Evolutionary conservation across 1,140 invertebrate genomes (phyloP), one percentile per base, ranked within the genome.

Genomic region (Pissodes strobi): DNA sequence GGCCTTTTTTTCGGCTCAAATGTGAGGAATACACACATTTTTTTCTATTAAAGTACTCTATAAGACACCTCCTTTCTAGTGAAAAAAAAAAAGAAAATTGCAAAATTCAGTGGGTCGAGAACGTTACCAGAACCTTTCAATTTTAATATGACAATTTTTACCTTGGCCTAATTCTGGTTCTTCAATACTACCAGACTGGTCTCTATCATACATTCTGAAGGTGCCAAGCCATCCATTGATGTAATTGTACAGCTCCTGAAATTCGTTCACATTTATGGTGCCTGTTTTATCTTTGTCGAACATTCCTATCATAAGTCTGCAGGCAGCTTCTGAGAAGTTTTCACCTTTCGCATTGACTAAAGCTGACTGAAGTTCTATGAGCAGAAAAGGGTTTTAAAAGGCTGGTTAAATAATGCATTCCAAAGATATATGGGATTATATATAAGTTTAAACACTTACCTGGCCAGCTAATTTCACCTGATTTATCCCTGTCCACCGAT

Each of bases 241-340:
- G 73, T 95, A 97, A 48, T 87, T 90, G 79, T 90, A 97, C 6
- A 97, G 79, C 69, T 90, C 88, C 72, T 91, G 88, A 77, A 96
- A 97, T 80, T 95, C 92, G 70, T 86, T 82, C 0, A 94, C 55
- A 77, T 93, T 90, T 69, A 97, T 94, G n/a, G 88, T 88, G n/a
- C 92, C 93, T 66, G 83, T 88, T 68, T 87, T 85, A 74, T 94
- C 90, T 69, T 85, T 85, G 76, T 95, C 93, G 84, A 95, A 96
- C 90, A 96, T 92, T 60, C 91, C 88, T 72, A 95, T 93, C 91
- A 96, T 94, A n/a, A 95, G 79, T 66, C 86, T 86, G 77, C 92
- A 95, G 25, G 91, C 90, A 66, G 86, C 88, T 60, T 91, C 87
- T 38, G 91, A 93, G 76, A 95, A 95, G 62, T 87, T 86, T 59